A percentile compares a stretch with the other conserved stretches of the same genome.
Evolutionary conservation across 2,888 invertebrate genomes (phyloP).

Genomic region (Tenthredo livida): DNA sequence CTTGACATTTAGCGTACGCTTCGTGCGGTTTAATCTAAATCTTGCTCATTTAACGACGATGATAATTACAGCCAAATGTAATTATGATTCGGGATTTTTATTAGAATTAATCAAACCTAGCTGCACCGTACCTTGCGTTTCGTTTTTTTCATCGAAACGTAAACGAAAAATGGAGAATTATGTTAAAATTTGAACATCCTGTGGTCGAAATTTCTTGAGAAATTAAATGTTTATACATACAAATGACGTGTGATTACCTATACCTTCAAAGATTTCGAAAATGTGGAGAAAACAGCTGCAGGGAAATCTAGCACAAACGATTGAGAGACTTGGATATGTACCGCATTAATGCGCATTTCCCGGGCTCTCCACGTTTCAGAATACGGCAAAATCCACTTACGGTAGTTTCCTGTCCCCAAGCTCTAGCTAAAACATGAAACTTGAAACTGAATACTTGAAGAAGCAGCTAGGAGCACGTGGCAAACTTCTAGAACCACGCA

Average conservation of each 20-base stretch:
- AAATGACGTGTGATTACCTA: neutral
- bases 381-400: neutral
- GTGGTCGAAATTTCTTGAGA: neutral
- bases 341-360: conserved; percentile 16
- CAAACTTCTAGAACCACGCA: conserved; percentile 15
- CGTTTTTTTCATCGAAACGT: neutral
- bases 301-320: neutral
- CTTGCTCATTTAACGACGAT: neutral
- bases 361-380: neutral
- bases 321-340: neutral
- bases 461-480: conserved; percentile 24
- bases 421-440: conserved; percentile 19
- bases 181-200: neutral
- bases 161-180: neutral
- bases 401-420: conserved; percentile 21
- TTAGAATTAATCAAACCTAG: neutral
- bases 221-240: neutral
- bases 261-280: neutral
- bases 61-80: neutral
- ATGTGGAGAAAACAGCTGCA: neutral
- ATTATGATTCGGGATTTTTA: neutral
- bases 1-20: conserved; percentile 1
- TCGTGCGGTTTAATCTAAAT: conserved; percentile 6
- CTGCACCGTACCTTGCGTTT: neutral
- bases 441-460: neutral